These are phyloP conservation scores for Okamejei kenojei DNA, from an alignment of 2,797 vertebrate species.

Conservation along the genomic window DNA sequence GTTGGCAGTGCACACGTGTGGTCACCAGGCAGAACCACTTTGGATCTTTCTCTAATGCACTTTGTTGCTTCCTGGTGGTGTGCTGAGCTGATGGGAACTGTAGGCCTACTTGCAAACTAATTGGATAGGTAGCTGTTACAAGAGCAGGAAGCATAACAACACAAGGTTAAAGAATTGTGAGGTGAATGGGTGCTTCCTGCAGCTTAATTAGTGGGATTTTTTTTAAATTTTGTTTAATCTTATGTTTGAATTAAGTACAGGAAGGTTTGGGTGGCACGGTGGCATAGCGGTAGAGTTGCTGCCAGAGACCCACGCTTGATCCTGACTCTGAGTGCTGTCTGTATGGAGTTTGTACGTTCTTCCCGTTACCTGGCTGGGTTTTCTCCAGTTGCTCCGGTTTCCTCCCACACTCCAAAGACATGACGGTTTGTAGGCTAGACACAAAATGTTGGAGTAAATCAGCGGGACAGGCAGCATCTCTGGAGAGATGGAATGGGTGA, in stretches of 20 bases:
- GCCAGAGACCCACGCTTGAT: too few relatives aligned
- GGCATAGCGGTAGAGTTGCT: too few relatives aligned
- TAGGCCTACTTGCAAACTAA: not conserved
- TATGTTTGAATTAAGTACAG: not conserved
- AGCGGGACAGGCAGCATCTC: too few relatives aligned
- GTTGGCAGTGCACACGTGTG: not conserved
- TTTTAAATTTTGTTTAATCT: not conserved
- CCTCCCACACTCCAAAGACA: too few relatives aligned
- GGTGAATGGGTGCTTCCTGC: not conserved
- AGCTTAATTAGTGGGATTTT: not conserved
- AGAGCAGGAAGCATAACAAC: not conserved
- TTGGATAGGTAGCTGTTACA: not conserved
- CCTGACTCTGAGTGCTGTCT: too few relatives aligned
- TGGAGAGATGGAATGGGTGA: too few relatives aligned
- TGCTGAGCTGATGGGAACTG: not conserved
- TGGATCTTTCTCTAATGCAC: not conserved
- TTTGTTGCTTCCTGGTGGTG: not conserved
- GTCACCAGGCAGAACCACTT: not conserved
- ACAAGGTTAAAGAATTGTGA: not conserved
- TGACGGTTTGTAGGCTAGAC: too few relatives aligned
- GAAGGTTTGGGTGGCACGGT: not conserved
- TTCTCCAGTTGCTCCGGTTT: too few relatives aligned
- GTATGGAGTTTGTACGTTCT: too few relatives aligned
- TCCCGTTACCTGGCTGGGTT: too few relatives aligned
- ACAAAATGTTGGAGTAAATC: too few relatives aligned